Percentiles rank a stretch among this genome's conserved stretches.
Conservation (phyloP, 2,888 invertebrate species). For the Actias luna region DNA sequence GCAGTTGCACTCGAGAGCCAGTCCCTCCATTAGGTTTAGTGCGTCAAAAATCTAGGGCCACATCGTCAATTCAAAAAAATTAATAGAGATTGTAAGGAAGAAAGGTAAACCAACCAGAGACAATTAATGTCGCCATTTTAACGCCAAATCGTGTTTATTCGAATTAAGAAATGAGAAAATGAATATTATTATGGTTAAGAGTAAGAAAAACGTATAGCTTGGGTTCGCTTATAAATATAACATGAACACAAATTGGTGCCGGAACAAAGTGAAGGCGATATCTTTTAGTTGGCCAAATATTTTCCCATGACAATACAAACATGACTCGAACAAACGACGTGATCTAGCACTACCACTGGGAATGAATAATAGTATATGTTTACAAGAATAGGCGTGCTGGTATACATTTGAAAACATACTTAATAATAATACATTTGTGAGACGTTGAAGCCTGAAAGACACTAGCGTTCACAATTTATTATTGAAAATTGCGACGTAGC, state of each 20-base stretch:
- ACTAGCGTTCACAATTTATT: too few species aligned
- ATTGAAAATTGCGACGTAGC: too few species aligned
- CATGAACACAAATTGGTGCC: not conserved
- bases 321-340: conserved; percentile 1
- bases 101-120: too few species aligned
- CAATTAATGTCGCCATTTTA: too few species aligned
- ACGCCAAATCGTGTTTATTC: not conserved
- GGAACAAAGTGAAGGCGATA: conserved; percentile 9
- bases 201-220: not conserved
- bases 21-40: too few species aligned
- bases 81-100: too few species aligned
- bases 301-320: conserved; percentile 15
- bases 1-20: too few species aligned
- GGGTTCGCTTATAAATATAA: not conserved
- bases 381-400: not conserved
- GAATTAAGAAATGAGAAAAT: not conserved
- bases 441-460: too few species aligned
- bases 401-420: not conserved
- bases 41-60: too few species aligned
- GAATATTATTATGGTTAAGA: not conserved
- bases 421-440: too few species aligned
- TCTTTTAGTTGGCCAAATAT: conserved; percentile 18
- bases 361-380: conserved; percentile 9
- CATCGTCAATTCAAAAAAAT: too few species aligned
- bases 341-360: not conserved